phyloP scores from a whole-genome alignment of 2,888 invertebrate species.

The Rhamnusium bicolor region DNA sequence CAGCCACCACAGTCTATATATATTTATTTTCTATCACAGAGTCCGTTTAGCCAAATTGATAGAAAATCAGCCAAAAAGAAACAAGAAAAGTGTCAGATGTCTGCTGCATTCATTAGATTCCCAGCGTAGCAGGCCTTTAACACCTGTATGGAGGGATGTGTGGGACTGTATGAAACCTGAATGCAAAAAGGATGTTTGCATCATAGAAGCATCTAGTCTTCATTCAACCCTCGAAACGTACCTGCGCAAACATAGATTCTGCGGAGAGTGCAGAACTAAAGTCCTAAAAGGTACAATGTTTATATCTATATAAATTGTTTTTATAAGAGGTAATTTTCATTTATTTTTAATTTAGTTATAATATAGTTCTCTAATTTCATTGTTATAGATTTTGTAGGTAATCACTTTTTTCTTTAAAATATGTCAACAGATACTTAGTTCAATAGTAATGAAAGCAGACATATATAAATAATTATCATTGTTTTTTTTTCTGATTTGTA shows the following conservation, averaged over 20 bases:
- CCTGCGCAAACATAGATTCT: conserved; percentile 93
- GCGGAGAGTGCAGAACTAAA: conserved; percentile 94
- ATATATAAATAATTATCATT: no score
- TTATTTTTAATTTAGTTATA: no score
- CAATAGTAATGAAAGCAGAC: no score
- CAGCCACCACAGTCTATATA: no score
- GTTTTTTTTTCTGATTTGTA: no score
- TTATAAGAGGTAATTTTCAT: no score
- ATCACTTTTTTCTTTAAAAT: no score
- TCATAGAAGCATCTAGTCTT: conserved; percentile 88
- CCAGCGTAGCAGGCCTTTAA: conserved; percentile 82
- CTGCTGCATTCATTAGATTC: conserved; percentile 92
- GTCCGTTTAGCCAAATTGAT: conserved; percentile 84
- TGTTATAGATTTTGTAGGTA: no score
- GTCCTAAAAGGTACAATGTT: conserved; percentile 74
- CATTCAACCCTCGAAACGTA: conserved; percentile 92
- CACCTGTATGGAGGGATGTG: conserved; percentile 85
- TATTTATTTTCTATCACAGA: conserved; percentile 72
- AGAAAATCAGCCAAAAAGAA: conserved; percentile 85
- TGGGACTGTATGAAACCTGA: conserved; percentile 89
- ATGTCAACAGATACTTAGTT: no score
- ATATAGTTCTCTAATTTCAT: no score
- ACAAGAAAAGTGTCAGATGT: conserved; percentile 92
- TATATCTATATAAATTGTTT: background rate
- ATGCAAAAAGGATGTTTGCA: conserved; percentile 88